Conservation (phyloP, 2,888 invertebrate species). For the Pteria penguin region DNA sequence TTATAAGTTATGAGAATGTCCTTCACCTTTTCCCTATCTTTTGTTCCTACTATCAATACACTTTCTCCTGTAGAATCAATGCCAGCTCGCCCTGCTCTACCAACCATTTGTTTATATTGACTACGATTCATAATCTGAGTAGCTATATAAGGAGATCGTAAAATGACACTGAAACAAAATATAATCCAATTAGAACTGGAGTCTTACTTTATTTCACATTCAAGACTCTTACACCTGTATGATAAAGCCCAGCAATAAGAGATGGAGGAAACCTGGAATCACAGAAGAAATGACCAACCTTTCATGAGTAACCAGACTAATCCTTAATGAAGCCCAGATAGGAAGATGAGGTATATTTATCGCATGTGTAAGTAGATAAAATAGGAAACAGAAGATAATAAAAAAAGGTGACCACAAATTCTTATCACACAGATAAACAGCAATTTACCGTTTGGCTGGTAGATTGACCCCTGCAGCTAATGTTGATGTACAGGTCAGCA, state of each 20-base stretch:
- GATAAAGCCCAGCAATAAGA: too few relatives aligned
- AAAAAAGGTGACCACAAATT: constrained; percentile 90
- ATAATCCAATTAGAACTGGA: too few relatives aligned
- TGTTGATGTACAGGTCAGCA: constrained; percentile 96
- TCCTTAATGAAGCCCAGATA: neutral
- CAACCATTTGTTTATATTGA: constrained; percentile 96
- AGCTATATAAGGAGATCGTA: constrained; percentile 92
- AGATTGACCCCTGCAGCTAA: constrained; percentile 98
- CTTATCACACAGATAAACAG: neutral
- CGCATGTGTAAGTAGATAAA: constrained; percentile 96
- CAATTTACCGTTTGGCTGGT: constrained; percentile 87
- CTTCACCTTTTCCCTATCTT: constrained; percentile 81
- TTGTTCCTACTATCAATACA: constrained; percentile 87
- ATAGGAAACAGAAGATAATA: constrained; percentile 97
- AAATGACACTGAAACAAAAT: constrained; percentile 86
- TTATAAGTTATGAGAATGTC: too few relatives aligned
- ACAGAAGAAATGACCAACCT: too few relatives aligned
- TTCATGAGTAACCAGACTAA: too few relatives aligned
- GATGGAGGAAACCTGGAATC: too few relatives aligned
- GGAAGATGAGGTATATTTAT: constrained; percentile 43
- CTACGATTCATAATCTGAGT: constrained; percentile 87
- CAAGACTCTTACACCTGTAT: too few relatives aligned
- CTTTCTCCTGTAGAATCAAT: constrained; percentile 91
- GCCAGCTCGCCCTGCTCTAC: constrained; percentile 95
- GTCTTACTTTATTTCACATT: too few relatives aligned